Percentiles rank a stretch among this genome's conserved stretches.
These are phyloP conservation scores for Pollicipes pollicipes DNA, from an alignment of 1,140 invertebrate species.

Conservation along the genomic window DNA sequence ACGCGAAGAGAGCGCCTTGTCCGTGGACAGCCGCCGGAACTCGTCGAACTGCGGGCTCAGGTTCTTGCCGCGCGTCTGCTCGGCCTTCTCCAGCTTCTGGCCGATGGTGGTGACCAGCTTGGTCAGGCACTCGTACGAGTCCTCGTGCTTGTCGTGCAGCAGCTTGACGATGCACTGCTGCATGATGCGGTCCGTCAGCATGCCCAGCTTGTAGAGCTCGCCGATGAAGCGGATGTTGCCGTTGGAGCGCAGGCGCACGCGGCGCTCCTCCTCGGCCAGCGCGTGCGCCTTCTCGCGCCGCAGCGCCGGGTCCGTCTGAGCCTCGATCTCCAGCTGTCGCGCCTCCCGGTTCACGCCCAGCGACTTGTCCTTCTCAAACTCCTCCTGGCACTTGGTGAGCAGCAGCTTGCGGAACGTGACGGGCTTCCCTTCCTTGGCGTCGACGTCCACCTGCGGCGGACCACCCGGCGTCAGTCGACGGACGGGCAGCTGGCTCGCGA, in stretches of 20 bases:
- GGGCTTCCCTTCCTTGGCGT: too few species aligned
- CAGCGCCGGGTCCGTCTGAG: slow-evolving; percentile 24
- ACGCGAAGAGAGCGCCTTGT: slow-evolving; percentile 45
- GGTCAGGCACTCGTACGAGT: slow-evolving; percentile 81
- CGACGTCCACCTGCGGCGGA: too few species aligned
- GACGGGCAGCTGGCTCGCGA: too few species aligned
- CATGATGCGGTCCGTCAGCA: slow-evolving; percentile 81
- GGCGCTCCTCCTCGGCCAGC: slow-evolving; percentile 51
- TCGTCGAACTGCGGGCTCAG: slow-evolving; percentile 33
- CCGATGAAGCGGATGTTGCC: slow-evolving; percentile 43
- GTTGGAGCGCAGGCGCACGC: slow-evolving; percentile 39
- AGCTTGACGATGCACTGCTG: slow-evolving; percentile 61
- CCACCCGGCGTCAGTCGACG: too few species aligned
- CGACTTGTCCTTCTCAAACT: slow-evolving; percentile 60
- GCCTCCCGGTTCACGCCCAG: slow-evolving; percentile 37
- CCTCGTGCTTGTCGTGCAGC: slow-evolving; percentile 51
- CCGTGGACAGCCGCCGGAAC: slow-evolving; percentile 45
- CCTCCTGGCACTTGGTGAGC: slow-evolving; percentile 61
- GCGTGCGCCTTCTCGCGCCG: neutral
- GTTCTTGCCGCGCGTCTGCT: neutral
- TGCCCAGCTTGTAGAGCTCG: slow-evolving; percentile 79
- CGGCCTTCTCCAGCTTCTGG: slow-evolving; percentile 51
- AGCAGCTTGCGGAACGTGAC: slow-evolving; percentile 63
- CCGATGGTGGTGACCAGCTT: slow-evolving; percentile 79
- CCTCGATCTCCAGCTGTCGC: slow-evolving; percentile 43